Evolutionary conservation across 2,113 vertebrate species (phyloP), one percentile per base, ranked within the genome.

Genomic region (Percina caprodes): DNA sequence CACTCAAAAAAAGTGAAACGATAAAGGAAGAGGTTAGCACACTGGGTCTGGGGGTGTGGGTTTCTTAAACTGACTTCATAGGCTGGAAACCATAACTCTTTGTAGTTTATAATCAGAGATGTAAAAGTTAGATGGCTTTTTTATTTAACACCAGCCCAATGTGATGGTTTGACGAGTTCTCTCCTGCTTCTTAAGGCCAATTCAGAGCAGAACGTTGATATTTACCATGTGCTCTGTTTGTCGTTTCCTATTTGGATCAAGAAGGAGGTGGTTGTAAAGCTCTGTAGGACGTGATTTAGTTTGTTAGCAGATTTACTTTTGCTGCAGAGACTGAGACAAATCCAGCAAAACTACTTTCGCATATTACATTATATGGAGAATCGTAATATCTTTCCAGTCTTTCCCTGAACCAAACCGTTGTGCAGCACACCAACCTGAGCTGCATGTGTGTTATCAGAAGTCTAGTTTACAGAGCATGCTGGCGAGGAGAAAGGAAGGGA

Each of bases 61-160:
- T 9, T 39, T 65, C 61, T 84, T 59, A 69, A 82, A 73, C 54
- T n/a, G 69, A 69, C 56, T 65, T 74, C 33, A 48, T 39, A 16
- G 14, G 10, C 14, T 59, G 74, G 63, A 84, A 89, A 81, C 82
- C 84, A 66, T 80, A 79, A 65, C 74, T 78, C 63, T 69, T 63
- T 75, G 48, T 72, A 73, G 68, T 75, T 82, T 77, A 62, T 87
- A 83, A 87, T 86, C 82, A 80, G 74, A 19, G 72, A 56, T 86
- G 15, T 69, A 63, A 77, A 66, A 26, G 26, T 59, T 80, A 42
- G 39, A 52, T 55, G 70, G 19, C 19, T 30, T 30, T 30, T 70
- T 51, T n/a, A 49, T 72, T 49, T 60, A 45, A 21, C 26, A 60
- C 23, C 35, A 46, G 16, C 69, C 39, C 54, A 46, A 0, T 42